Base-by-base conservation (phyloP, 2,113 vertebrate genomes). In the Petaurus breviceps region DNA sequence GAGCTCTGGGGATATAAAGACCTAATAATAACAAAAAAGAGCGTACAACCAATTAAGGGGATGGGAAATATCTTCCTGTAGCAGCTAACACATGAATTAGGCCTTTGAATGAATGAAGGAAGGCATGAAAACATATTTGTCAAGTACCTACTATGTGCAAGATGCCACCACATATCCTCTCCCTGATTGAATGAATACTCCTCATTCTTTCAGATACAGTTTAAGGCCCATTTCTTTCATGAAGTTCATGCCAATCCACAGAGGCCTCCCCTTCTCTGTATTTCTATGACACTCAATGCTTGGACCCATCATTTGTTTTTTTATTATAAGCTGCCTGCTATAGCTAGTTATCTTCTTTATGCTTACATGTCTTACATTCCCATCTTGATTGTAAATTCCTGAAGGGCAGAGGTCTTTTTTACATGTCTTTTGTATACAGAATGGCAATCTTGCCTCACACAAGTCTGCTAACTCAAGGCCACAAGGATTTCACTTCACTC, bases 391-490 rank as follows among this genome's bases (percentile, higher is more conserved):
- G 16, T 84, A 43, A 84, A 84, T 84, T 23, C n/a, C 61, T 77
- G 61, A 77, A 77, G 37, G 61, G 37, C 19, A 43, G 37, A 3
- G n/a, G 68, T 84, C 0, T 0, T 91, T 53, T 37, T 84, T 55
- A 53, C 3, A 51, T 28, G 51, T 93, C 24, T 68, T 90, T 54
- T 49, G 4, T 14, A 95, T 77, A 61, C 77, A 47, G 43, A 92
- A 90, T 84, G 55, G 61, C 93, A 95, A 93, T 26, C 55, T 68
- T 93, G 54, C 55, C 3, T 94, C 24, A 8, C 90, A 96, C 47
- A 0, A 23, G 37, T 91, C 54, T 95, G 46, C 68, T 94, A 37
- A 95, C 94, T 94, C 91, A 95, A 97, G 95, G n/a, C 22, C 51
- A 23, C n/a, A 84, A 84, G 19, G n/a, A 84, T 84, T 84, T n/a